Percentiles rank a stretch among this genome's conserved stretches.
phyloP scores from a whole-genome alignment of 2,888 invertebrate genomes.

The Erpobdella octoculata region DNA sequence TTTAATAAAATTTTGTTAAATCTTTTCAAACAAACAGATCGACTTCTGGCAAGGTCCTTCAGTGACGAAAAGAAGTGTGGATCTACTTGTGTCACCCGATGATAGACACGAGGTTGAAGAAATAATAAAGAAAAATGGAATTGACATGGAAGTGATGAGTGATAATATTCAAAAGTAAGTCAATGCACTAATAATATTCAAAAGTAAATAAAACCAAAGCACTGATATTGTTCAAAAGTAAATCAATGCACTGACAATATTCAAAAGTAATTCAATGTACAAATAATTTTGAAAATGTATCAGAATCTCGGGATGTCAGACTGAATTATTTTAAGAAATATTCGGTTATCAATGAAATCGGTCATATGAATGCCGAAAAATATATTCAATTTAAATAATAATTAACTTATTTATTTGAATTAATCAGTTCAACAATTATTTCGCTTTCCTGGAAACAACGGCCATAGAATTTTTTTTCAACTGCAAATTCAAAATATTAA shows the following conservation, averaged over 20 bases:
- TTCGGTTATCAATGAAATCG: too few relatives aligned
- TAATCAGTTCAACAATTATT: too few relatives aligned
- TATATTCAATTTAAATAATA: too few relatives aligned
- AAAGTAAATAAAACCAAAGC: neutral
- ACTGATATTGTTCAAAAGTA: neutral
- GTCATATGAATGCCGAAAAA: too few relatives aligned
- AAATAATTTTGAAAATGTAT: neutral
- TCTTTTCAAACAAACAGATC: constrained; percentile 20
- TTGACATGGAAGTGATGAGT: neutral
- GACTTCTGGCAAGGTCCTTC: constrained; percentile 30
- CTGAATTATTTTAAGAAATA: too few relatives aligned
- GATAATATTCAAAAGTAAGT: constrained; percentile 28
- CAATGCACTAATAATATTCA: too few relatives aligned
- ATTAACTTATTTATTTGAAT: too few relatives aligned
- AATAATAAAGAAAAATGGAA: neutral
- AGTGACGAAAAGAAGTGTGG: constrained; percentile 23
- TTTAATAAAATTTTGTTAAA: too few relatives aligned
- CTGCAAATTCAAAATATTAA: too few relatives aligned
- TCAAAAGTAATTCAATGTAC: neutral
- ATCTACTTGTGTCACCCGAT: constrained; percentile 29
- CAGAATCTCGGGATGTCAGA: too few relatives aligned
- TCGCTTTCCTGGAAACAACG: too few relatives aligned
- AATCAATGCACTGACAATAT: neutral
- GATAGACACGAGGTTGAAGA: constrained; percentile 4
- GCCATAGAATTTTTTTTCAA: too few relatives aligned